phyloP scores from a whole-genome alignment of 1,140 invertebrate species.

The Dendrolimus kikuchii region DNA sequence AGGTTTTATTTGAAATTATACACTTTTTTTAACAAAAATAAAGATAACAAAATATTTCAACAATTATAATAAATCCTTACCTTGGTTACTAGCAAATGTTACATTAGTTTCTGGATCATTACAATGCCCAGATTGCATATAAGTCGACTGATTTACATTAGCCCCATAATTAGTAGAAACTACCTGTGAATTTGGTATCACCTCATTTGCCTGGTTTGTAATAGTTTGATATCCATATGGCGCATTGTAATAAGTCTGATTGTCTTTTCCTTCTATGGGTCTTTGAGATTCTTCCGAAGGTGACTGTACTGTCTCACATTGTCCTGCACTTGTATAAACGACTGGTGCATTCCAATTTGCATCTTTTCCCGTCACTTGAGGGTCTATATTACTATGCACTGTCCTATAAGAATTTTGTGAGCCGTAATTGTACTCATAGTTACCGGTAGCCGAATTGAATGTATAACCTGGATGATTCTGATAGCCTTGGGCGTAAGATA shows the following conservation, averaged over 20 bases:
- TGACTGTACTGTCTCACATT: constrained; percentile 65
- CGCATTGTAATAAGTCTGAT: constrained; percentile 66
- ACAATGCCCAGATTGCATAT: constrained; percentile 45
- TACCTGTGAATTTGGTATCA: constrained; percentile 20
- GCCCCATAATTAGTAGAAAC: constrained; percentile 37
- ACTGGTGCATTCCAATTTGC: constrained; percentile 35
- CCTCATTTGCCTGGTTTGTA: constrained; percentile 34
- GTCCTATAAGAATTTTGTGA: constrained; percentile 62
- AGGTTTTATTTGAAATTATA: no score
- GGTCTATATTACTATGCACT: constrained; percentile 22
- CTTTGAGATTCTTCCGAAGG: constrained; percentile 61
- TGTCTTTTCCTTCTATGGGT: constrained; percentile 23
- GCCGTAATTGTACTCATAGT: constrained; percentile 72
- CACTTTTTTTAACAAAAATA: no score
- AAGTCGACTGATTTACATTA: constrained; percentile 46
- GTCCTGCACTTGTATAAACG: constrained; percentile 48
- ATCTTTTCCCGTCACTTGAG: constrained; percentile 26
- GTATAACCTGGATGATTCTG: constrained; percentile 73
- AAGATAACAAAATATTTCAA: no score
- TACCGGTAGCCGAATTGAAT: constrained; percentile 60
- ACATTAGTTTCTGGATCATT: constrained; percentile 30
- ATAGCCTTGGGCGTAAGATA: constrained; percentile 49
- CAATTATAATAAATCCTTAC: constrained; percentile 38
- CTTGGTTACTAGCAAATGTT: constrained; percentile 46
- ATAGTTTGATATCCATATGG: constrained; percentile 70